Conservation (phyloP, 2,797 vertebrate species). For the Rachycentron canadum region DNA sequence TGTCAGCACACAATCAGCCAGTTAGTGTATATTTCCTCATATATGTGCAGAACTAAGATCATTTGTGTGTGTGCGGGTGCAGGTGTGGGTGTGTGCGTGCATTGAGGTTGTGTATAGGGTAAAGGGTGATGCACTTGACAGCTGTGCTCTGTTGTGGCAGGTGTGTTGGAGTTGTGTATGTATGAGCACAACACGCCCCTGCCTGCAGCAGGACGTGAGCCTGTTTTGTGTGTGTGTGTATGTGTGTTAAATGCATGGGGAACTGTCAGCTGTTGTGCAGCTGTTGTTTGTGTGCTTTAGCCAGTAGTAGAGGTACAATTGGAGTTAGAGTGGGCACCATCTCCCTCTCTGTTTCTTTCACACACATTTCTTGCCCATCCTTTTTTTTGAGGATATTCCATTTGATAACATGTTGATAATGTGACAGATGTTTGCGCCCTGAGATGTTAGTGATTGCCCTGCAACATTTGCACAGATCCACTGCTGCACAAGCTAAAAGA, state of each 20-base stretch:
- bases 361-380: conserved; percentile 2
- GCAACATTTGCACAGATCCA: conserved; percentile 14
- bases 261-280: conserved; percentile 72
- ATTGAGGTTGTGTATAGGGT: conserved; percentile 65
- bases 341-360: conserved; percentile 1
- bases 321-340: conserved; percentile 30
- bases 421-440: conserved; percentile 22
- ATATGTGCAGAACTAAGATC: conserved; percentile 32
- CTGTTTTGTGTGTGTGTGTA: conserved; percentile 26
- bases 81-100: conserved; percentile 38
- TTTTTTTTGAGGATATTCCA: conserved; percentile 13
- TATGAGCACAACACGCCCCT: conserved; percentile 57
- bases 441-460: conserved; percentile 6
- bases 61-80: conserved; percentile 10
- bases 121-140: conserved; percentile 80
- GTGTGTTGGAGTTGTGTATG: conserved; percentile 71
- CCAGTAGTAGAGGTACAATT: conserved; percentile 28
- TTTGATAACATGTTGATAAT: conserved; percentile 20
- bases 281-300: conserved; percentile 73
- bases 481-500: not conserved
- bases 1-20: conserved; percentile 49
- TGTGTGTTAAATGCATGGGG: conserved; percentile 42
- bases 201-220: conserved; percentile 55
- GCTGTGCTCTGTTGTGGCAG: conserved; percentile 82
- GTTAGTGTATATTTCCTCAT: conserved; percentile 46